phyloP scores from a whole-genome alignment of 2,113 vertebrate genomes.

The Benitochromis conjunctus region DNA sequence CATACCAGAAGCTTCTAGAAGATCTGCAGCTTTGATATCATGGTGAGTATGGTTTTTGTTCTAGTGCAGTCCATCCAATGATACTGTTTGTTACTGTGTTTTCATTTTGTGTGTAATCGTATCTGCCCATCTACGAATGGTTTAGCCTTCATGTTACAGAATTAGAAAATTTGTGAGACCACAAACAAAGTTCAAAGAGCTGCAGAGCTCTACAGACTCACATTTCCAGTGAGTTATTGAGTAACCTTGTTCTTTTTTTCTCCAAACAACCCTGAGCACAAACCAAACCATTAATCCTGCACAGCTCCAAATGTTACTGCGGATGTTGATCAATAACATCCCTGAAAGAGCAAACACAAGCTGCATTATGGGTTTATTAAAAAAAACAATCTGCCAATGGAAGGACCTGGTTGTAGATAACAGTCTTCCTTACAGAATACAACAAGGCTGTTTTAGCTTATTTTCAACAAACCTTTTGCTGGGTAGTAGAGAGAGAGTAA shows the following conservation, averaged over 20 bases:
- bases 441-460: not conserved
- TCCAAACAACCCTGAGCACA: conserved; percentile 11
- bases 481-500: not conserved
- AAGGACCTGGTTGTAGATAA: not conserved
- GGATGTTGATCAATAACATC: conserved; percentile 39
- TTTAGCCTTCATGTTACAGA: not conserved
- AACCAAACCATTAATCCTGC: conserved; percentile 21
- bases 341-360: conserved; percentile 1
- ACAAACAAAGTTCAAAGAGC: not conserved
- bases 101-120: not conserved
- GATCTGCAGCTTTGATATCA: not conserved
- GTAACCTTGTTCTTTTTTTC: conserved; percentile 9
- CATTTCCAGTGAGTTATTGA: not conserved
- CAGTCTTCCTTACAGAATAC: not conserved
- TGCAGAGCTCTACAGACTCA: not conserved
- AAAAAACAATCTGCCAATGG: not conserved
- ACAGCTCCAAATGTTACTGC: conserved; percentile 24
- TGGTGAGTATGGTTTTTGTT: not conserved
- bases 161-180: not conserved
- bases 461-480: not conserved
- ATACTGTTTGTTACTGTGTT: not conserved
- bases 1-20: not conserved
- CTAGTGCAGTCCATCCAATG: not conserved
- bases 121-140: not conserved
- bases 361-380: not conserved